Percentiles rank a stretch among this genome's conserved stretches.
Conservation (phyloP, 1,140 invertebrate genomes). For the Ectropis grisescens region DNA sequence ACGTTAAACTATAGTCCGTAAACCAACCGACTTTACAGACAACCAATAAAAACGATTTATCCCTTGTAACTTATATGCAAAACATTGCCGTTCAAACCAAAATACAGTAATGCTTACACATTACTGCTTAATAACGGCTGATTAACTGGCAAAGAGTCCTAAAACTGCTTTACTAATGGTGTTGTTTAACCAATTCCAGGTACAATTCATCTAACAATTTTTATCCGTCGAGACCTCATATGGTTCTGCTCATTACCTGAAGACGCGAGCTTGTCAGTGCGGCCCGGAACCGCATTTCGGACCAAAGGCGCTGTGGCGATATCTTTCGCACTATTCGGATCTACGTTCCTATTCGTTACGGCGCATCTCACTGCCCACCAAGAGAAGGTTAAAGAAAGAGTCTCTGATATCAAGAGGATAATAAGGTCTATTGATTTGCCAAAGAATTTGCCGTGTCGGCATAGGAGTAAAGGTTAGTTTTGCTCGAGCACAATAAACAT, state of each 20-base stretch:
- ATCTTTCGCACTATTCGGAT: constrained; percentile 92
- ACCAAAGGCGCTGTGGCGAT: constrained; percentile 95
- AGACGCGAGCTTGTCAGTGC: constrained; percentile 87
- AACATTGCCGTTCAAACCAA: no score
- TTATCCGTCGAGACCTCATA: constrained; percentile 89
- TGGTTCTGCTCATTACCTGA: constrained; percentile 95
- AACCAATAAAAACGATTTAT: no score
- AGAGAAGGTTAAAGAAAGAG: constrained; percentile 88
- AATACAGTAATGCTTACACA: no score
- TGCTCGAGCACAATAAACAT: no score
- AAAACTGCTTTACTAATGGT: no score
- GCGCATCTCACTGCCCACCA: constrained; percentile 93
- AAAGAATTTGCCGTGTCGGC: constrained; percentile 81
- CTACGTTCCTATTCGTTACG: constrained; percentile 93
- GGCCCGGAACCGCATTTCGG: constrained; percentile 87
- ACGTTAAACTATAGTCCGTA: no score
- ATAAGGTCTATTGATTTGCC: constrained; percentile 88
- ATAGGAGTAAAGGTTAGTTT: constrained; percentile 79
- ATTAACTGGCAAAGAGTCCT: no score
- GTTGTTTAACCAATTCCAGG: no score
- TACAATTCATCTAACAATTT: constrained; percentile 88
- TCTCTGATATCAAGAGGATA: constrained; percentile 90
- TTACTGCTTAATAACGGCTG: no score
- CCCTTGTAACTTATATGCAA: no score
- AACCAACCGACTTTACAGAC: no score